Base-by-base conservation (phyloP, 2,888 invertebrate genomes). In the Diarsia dahlii region DNA sequence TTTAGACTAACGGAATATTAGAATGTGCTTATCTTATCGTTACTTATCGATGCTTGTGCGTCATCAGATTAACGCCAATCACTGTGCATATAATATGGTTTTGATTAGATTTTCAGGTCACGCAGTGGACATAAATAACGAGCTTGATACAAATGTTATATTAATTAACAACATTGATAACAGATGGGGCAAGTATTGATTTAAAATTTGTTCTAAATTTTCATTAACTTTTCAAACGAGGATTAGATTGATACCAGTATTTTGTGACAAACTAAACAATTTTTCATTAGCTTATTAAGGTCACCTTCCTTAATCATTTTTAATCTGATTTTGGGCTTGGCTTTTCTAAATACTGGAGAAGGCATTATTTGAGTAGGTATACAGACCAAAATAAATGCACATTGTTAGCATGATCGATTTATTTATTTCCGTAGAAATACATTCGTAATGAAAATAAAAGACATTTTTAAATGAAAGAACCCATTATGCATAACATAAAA, bases 1-100 rank as follows among this genome's bases (percentile, higher is more conserved):
- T 54, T 48, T 15, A 23, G 13, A 82, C 69, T 62, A 39, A 62
- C 60, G 52, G 13, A 52, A 52, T 58, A 23, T 58, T 66, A 48
- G n/a, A 71, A 39, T 56, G 39, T 3, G 3, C 13, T 13, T 81
- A 81, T 82, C 85, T 82, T 84, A 82, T 82, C 81, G n/a, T 54
- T 0, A 62, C n/a, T 68, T 82, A 84, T 68, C 68, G 39, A 75
- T 56, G 52, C 13, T 10, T 10, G 52, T 69, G 50, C 81, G 82
- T 84, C 82, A 81, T 18, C 68, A 48, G 85, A 81, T 82, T 48
- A 20, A 18, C 5, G n/a, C 56, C 71, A 81, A 66, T 76, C 71
- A 10, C 52, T 63, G 23, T 48, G 15, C 8, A 34, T 46, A 28
- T 0, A 39, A 28, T 67, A 60, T 0, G 0, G 71, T 56, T 10